Evolutionary conservation across 2,113 vertebrate species (phyloP).

Genomic region (Machaerirhynchus nigripectus): DNA sequence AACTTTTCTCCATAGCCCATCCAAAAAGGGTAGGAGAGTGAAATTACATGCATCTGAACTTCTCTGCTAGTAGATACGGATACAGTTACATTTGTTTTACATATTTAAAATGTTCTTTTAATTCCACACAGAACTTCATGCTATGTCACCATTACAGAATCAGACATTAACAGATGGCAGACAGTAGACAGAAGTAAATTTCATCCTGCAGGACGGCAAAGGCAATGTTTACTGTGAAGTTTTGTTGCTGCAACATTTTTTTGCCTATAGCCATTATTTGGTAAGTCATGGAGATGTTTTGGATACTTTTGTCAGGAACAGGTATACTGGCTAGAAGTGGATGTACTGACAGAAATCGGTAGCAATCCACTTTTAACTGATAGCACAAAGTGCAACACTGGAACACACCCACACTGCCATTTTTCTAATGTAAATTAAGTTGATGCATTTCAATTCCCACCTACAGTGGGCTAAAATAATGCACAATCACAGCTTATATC

Average conservation of each 20-base stretch:
- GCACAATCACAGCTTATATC: neutral
- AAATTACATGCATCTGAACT: neutral
- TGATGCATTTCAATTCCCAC: neutral
- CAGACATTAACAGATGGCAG: neutral
- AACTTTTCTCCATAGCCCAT: neutral
- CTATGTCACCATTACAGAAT: neutral
- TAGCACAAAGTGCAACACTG: neutral
- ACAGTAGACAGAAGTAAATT: neutral
- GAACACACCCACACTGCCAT: neutral
- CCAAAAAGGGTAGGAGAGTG: neutral
- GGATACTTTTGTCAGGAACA: neutral
- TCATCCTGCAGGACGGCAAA: neutral
- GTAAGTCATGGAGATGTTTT: neutral
- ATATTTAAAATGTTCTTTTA: neutral
- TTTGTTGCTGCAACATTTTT: neutral
- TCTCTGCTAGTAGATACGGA: neutral
- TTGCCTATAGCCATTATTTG: neutral
- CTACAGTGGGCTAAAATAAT: neutral
- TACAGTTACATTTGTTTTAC: neutral
- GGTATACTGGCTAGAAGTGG: neutral
- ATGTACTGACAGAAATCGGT: neutral
- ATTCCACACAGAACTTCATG: neutral
- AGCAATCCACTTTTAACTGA: neutral
- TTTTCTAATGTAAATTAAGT: neutral
- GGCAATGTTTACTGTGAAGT: neutral